A percentile compares a stretch with the other conserved stretches of the same genome.
Conservation (phyloP, 2,888 invertebrate genomes). For the Leptinotarsa juncta region DNA sequence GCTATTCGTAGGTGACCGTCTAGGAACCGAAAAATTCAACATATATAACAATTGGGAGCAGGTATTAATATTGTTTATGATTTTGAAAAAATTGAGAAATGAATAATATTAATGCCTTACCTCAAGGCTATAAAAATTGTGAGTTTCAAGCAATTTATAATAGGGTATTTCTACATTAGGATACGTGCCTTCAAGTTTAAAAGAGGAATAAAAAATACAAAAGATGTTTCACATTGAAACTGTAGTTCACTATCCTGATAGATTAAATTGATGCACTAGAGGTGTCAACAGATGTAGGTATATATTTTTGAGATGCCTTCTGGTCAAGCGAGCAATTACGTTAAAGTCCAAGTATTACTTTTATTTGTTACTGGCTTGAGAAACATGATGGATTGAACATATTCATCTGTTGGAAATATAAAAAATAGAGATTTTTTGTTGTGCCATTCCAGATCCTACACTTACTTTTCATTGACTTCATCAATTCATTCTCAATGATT, state of each 20-base stretch:
- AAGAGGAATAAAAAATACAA: neutral
- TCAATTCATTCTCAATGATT: neutral
- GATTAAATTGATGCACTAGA: neutral
- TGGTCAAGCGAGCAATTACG: neutral
- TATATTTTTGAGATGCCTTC: neutral
- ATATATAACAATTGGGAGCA: too few species aligned
- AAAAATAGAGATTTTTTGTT: neutral
- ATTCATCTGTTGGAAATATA: neutral
- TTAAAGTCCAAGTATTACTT: neutral
- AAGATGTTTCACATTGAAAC: neutral
- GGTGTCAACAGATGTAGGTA: neutral
- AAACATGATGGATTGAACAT: neutral
- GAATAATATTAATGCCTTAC: too few species aligned
- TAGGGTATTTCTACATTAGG: too few species aligned
- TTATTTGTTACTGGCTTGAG: neutral
- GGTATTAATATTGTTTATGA: too few species aligned
- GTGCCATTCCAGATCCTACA: neutral
- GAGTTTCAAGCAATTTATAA: too few species aligned
- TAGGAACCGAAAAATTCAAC: too few species aligned
- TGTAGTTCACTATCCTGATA: neutral
- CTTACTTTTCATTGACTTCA: neutral
- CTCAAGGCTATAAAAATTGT: too few species aligned
- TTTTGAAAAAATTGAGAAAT: too few species aligned
- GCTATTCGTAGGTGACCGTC: too few species aligned
- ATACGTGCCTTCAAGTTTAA: too few species aligned